Base-by-base conservation (phyloP, 2,113 vertebrate genomes). In the Notechis scutatus region DNA sequence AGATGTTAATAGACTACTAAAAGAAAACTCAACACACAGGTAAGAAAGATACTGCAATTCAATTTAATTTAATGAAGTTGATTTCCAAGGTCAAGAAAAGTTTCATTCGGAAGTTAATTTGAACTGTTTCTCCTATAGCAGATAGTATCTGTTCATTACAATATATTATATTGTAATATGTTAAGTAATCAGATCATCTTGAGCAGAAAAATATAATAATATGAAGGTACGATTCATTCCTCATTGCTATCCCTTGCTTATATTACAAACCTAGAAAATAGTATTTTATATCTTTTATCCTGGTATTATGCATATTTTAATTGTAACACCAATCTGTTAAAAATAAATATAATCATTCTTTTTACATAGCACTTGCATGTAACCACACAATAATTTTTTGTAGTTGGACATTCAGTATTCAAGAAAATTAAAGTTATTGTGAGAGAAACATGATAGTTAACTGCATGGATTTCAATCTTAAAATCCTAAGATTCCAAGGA, bases 41-140 rank as follows among this genome's bases (percentile, higher is more conserved):
- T 97, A 96, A 96, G 96, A 92, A 90, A 47, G 34, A 57, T 20
- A 3, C 50, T 64, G 26, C 8, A 0, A 90, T 92, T 92, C 89
- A 86, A 1, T 18, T 2, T 47, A 12, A 42, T 23, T 55, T 0
- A 0, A 87, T 14, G 90, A 15, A 1, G 2, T 85, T 4, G 2
- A 15, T 10, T 45, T 61, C 87, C 64, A 12, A 15, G 88, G 91
- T 90, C 92, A 54, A 86, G 29, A 90, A 93, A 3, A 10, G 26
- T 15, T 81, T 12, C 8, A 61, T 57, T 91, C 29, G 20, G 0
- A 0, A 26, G 81, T 15, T 34, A 0, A 89, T 12, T 9, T 0
- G 0, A 15, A 52, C 42, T n/a, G 11, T 45, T 24, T 21, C 59
- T 69, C 56, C 4, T 61, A 92, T n/a, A n/a, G 0, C 0, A 47